phyloP scores from a whole-genome alignment of 2,888 invertebrate genomes.

The Megalurothrips usitatus region DNA sequence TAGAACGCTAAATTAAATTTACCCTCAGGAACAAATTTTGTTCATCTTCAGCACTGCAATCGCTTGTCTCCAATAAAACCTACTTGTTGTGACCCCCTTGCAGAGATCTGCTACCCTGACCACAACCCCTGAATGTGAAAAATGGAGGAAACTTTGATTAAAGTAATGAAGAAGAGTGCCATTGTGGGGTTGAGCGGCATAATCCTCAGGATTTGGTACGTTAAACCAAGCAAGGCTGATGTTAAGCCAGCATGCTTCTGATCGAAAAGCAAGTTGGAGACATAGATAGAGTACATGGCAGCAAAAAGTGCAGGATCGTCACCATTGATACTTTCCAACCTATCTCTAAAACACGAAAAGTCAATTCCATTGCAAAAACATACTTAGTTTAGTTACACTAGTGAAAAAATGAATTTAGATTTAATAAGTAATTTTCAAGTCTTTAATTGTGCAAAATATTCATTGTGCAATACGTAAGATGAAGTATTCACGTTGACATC shows the following conservation, averaged over 20 bases:
- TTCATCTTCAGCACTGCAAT: background rate
- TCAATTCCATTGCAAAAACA: conserved; percentile 25
- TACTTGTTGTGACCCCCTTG: conserved; percentile 19
- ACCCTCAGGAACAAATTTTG: conserved; percentile 12
- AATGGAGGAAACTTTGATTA: conserved; percentile 3
- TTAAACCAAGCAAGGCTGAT: background rate
- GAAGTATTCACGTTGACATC: conserved; percentile 2
- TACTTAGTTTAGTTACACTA: conserved; percentile 11
- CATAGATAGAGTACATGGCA: background rate
- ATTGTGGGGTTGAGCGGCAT: background rate
- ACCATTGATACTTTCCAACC: background rate
- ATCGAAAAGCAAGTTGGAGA: background rate
- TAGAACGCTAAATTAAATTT: background rate
- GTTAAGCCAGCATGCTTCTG: background rate
- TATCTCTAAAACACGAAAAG: conserved; percentile 4
- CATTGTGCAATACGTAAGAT: background rate
- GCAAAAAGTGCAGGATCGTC: conserved; percentile 9
- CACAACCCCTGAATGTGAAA: background rate
- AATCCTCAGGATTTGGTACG: background rate
- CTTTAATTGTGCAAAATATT: conserved; percentile 27
- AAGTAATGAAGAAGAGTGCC: background rate
- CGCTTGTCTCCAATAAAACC: conserved; percentile 3
- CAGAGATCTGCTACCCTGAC: conserved; percentile 19
- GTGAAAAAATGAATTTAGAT: conserved; percentile 26
- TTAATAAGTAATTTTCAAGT: conserved; percentile 2